A percentile compares a stretch with the other conserved stretches of the same genome.
Conservation (phyloP, 1,140 invertebrate species). For the Papilio dardanus region DNA sequence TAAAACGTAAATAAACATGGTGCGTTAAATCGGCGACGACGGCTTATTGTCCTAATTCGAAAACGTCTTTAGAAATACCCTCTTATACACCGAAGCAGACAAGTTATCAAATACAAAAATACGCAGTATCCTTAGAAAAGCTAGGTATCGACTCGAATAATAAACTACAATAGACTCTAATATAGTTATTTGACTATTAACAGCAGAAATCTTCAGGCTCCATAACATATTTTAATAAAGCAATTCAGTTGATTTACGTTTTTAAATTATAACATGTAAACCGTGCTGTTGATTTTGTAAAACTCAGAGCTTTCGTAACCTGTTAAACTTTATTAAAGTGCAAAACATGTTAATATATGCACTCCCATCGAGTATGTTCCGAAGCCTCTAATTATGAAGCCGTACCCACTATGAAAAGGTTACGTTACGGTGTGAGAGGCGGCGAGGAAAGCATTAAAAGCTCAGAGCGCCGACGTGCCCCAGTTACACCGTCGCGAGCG, state of each 20-base stretch:
- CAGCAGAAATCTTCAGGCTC: too few species aligned
- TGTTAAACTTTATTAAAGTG: slow-evolving; percentile 16
- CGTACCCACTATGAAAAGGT: slow-evolving; percentile 32
- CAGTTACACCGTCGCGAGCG: slow-evolving; percentile 42
- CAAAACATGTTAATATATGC: slow-evolving; percentile 22
- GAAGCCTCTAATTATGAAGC: slow-evolving; percentile 9
- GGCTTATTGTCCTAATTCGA: slow-evolving; percentile 30
- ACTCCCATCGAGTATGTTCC: slow-evolving; percentile 14
- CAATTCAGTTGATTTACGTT: too few species aligned
- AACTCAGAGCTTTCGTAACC: background rate
- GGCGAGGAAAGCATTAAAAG: slow-evolving; percentile 50
- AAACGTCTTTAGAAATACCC: slow-evolving; percentile 14
- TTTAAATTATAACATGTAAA: too few species aligned
- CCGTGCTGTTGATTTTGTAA: background rate
- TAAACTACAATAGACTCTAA: too few species aligned
- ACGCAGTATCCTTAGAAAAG: too few species aligned
- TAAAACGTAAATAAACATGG: slow-evolving; percentile 18
- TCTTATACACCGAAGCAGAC: background rate
- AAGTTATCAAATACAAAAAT: background rate
- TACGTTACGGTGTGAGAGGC: slow-evolving; percentile 47
- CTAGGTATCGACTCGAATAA: too few species aligned
- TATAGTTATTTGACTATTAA: too few species aligned
- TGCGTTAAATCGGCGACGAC: slow-evolving; percentile 25
- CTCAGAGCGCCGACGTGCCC: slow-evolving; percentile 45
- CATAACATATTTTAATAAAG: background rate